Conservation (phyloP, 2,888 invertebrate genomes). For the Disparrhopalites patrizii region DNA sequence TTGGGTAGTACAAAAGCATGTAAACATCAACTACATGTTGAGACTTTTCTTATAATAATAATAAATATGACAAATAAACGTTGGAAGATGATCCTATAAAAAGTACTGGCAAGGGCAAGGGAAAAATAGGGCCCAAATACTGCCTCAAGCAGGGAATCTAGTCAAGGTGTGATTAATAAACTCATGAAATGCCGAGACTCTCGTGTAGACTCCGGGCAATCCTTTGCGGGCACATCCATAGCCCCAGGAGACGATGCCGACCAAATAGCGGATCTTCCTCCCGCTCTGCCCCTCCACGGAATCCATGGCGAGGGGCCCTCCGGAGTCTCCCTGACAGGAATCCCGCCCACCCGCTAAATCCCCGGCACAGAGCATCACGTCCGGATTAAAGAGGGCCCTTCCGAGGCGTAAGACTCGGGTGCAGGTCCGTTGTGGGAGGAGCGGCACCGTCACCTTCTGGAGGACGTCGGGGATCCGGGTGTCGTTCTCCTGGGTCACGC, state of each 20-base stretch:
- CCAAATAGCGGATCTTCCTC: background rate
- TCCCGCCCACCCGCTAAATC: conserved; percentile 16
- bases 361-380: conserved; percentile 16
- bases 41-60: too few relatives aligned
- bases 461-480: background rate
- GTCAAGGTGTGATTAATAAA: too few relatives aligned
- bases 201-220: conserved; percentile 12
- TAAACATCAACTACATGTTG: too few relatives aligned
- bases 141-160: too few relatives aligned
- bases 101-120: too few relatives aligned
- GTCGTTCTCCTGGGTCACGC: conserved; percentile 6
- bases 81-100: too few relatives aligned
- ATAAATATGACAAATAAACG: too few relatives aligned
- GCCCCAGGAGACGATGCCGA: conserved; percentile 20
- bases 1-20: too few relatives aligned
- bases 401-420: background rate
- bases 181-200: conserved; percentile 6
- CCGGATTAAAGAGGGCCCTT: background rate
- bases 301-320: conserved; percentile 6
- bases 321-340: conserved; percentile 10
- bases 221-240: conserved; percentile 16
- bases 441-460: conserved; percentile 7
- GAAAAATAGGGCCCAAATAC: too few relatives aligned
- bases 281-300: background rate
- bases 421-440: conserved; percentile 10